Evolutionary conservation across 1,140 invertebrate genomes (phyloP).

Genomic region (Rhopalosiphum maidis): DNA sequence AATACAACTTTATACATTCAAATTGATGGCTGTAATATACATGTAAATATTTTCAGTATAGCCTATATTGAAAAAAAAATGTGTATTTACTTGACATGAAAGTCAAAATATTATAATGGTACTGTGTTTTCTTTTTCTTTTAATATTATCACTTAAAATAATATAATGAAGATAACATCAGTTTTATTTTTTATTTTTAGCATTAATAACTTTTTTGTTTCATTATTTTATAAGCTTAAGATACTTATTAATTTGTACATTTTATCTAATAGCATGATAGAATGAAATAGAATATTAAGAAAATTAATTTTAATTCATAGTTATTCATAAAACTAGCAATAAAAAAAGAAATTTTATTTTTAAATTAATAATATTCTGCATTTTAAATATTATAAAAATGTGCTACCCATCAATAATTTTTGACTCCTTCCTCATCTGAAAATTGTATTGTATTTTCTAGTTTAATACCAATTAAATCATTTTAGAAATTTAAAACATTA

Average conservation of each 20-base stretch:
- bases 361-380: too few species aligned
- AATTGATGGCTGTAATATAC: constrained; percentile 34
- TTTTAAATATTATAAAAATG: too few species aligned
- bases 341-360: too few species aligned
- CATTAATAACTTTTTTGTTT: not conserved
- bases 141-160: not conserved
- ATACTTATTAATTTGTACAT: not conserved
- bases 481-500: too few species aligned
- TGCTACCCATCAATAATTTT: too few species aligned
- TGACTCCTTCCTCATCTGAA: too few species aligned
- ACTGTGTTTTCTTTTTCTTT: not conserved
- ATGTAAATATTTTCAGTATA: not conserved
- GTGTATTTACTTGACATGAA: not conserved
- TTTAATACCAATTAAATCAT: too few species aligned
- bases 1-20: not conserved
- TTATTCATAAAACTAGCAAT: too few species aligned
- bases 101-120: not conserved
- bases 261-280: not conserved
- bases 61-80: constrained; percentile 19
- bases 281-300: not conserved
- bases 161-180: not conserved
- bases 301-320: too few species aligned
- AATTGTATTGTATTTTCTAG: too few species aligned
- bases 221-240: too few species aligned
- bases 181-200: not conserved